These are phyloP conservation scores for Anhinga anhinga DNA, from an alignment of 2,113 vertebrate species.

Conservation along the genomic window DNA sequence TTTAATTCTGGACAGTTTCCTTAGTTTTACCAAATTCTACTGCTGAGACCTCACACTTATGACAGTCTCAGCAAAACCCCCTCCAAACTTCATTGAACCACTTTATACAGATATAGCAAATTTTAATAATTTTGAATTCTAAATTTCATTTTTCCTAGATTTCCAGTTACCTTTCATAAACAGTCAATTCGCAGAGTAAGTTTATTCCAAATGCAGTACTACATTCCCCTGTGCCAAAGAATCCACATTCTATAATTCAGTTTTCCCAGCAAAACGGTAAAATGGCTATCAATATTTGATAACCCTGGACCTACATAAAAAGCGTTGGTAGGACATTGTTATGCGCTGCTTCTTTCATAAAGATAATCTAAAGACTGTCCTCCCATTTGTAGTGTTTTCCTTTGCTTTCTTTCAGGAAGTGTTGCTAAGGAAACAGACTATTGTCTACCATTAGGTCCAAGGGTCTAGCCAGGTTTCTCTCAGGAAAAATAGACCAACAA, in stretches of 20 bases:
- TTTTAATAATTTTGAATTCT: background rate
- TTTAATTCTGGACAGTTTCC: background rate
- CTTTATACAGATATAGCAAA: background rate
- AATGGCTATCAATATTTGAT: background rate
- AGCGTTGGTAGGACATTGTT: background rate
- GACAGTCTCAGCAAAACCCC: background rate
- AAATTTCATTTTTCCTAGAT: background rate
- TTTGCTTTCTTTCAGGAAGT: constrained; percentile 18
- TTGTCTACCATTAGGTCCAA: background rate
- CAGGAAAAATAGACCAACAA: background rate
- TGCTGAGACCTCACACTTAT: background rate
- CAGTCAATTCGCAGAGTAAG: background rate
- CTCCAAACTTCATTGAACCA: background rate
- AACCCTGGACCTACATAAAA: background rate
- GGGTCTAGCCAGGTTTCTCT: background rate
- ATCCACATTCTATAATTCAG: background rate
- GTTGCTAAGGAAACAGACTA: constrained; percentile 50
- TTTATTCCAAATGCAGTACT: background rate
- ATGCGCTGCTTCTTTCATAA: background rate
- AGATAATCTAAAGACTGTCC: background rate
- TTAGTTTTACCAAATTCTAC: background rate
- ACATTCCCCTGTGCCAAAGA: background rate
- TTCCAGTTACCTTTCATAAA: background rate
- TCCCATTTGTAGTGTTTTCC: background rate
- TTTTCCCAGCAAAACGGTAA: background rate